phyloP scores from a whole-genome alignment of 1,140 invertebrate species.

The Eufriesea mexicana region DNA sequence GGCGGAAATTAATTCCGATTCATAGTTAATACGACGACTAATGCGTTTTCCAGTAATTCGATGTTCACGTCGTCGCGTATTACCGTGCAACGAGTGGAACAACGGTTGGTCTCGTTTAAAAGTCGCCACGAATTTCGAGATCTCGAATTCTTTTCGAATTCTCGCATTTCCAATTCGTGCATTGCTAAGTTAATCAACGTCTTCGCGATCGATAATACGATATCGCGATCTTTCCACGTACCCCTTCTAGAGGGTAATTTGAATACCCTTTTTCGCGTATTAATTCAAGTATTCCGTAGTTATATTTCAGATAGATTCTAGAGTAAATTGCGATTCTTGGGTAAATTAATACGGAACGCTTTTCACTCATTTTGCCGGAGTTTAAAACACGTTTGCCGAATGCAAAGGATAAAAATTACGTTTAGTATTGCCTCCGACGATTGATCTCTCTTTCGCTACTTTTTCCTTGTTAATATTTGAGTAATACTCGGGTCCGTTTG shows the following conservation, averaged over 20 bases:
- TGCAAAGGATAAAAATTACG: background rate
- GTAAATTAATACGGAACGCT: too few relatives aligned
- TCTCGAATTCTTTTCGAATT: background rate
- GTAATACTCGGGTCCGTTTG: background rate
- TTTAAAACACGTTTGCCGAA: background rate
- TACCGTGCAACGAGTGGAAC: background rate
- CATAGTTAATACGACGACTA: slow-evolving; percentile 29
- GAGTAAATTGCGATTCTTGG: too few relatives aligned
- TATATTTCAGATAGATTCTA: too few relatives aligned
- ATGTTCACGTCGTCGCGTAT: slow-evolving; percentile 13
- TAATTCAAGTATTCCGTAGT: too few relatives aligned
- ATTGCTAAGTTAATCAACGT: background rate
- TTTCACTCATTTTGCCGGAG: too few relatives aligned
- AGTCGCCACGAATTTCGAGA: slow-evolving; percentile 25
- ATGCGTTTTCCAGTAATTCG: slow-evolving; percentile 40
- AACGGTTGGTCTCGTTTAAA: background rate
- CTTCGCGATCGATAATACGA: background rate
- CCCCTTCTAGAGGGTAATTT: too few relatives aligned
- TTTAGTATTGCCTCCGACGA: background rate
- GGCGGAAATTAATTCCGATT: slow-evolving; percentile 42
- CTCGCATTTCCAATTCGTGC: too few relatives aligned
- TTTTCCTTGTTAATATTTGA: background rate
- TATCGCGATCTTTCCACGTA: background rate
- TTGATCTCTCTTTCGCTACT: background rate
- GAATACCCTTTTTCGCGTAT: too few relatives aligned